Base-by-base conservation (phyloP, 2,888 invertebrate species). In the Cephalotes varians region DNA sequence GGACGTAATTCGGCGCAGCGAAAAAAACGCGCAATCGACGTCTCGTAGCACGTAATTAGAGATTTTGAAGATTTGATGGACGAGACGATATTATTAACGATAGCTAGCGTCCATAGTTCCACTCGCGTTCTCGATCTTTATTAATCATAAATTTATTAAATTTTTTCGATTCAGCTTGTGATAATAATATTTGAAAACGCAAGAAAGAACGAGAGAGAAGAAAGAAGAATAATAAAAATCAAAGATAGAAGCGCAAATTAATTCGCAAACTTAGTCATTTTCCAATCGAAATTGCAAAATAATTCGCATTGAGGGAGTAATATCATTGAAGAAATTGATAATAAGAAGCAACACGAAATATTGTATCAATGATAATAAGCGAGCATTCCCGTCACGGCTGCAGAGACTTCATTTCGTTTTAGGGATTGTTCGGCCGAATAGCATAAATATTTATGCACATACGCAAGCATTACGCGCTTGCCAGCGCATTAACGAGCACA, bases 401-500 rank as follows among this genome's bases (percentile, higher is more conserved):
- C 44, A 69, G 31, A 69, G 77, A 69, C 44, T 79, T 81, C 79
- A 79, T 69, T 72, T 79, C 88, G 58, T 77, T 84, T 84, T 84
- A 81, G 86, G 81, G 86, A 80, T 84, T 73, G 81, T 81, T 49
- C 77, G 76, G 56, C 69, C 81, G 84, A 44, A 67, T 69, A 56
- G 69, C 82, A 86, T 86, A 83, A 86, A 88, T 88, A 88, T 88
- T 80, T 88, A 74, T 65, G 67, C 71, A 37, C 80, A 81, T 85
- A 85, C 83, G 87, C 84, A 81, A 77, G 77, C 80, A 85, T 83
- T 87, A 85, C 79, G 71, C 74, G 85, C 82, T 82, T 80, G 79
- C 86, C 81, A 85, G 83, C 82, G 83, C 87, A 87, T 88, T 90
- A 86, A 83, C 87, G 79, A 85, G 84, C 85, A 74, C 83, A 84